Percentiles rank a stretch among this genome's conserved stretches.
These are phyloP conservation scores for Carterocephalus palaemon DNA, from an alignment of 2,888 invertebrate genomes.

Conservation along the genomic window DNA sequence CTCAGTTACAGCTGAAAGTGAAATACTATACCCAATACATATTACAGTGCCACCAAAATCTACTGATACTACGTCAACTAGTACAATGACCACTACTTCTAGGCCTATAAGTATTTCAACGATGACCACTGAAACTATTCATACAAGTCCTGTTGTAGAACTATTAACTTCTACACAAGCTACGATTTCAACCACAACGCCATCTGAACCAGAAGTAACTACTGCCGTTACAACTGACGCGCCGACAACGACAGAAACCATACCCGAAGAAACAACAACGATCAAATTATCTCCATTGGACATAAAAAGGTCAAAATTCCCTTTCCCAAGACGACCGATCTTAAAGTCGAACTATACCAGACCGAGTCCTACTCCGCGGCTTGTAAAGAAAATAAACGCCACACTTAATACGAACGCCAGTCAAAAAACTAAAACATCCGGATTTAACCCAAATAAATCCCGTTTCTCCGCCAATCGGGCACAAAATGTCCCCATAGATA, in stretches of 20 bases:
- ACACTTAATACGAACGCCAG: constrained; percentile 43
- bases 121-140: constrained; percentile 33
- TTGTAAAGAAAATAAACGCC: constrained; percentile 51
- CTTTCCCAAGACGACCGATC: constrained; percentile 61
- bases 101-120: constrained; percentile 34
- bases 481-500: constrained; percentile 68
- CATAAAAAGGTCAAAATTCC: constrained; percentile 61
- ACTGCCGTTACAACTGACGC: constrained; percentile 34
- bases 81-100: constrained; percentile 40
- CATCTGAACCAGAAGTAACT: constrained; percentile 32
- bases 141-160: constrained; percentile 43
- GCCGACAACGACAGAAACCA: constrained; percentile 45
- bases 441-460: constrained; percentile 56
- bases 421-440: constrained; percentile 61
- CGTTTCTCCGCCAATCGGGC: constrained; percentile 57
- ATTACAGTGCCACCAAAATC: constrained; percentile 40
- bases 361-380: constrained; percentile 39
- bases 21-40: constrained; percentile 49
- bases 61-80: constrained; percentile 32
- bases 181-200: constrained; percentile 30
- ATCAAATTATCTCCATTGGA: constrained; percentile 51
- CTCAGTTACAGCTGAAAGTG: constrained; percentile 43
- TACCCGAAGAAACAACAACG: constrained; percentile 55
- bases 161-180: constrained; percentile 37
- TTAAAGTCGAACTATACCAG: constrained; percentile 60